Conservation (phyloP, 2,113 vertebrate genomes). For the Eretmochelys imbricata region DNA sequence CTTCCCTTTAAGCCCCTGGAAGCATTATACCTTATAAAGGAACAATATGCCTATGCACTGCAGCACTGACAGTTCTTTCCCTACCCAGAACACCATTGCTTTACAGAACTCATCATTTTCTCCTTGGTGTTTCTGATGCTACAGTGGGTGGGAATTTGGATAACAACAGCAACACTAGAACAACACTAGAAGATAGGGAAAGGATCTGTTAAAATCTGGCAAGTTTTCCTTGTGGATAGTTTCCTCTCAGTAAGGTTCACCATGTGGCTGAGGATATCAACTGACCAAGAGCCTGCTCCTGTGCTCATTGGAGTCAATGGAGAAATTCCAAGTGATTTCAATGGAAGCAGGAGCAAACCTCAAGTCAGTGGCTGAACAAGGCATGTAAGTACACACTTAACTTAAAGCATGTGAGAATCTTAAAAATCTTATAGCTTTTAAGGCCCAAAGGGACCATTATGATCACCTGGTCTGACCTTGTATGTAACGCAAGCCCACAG, state of each 20-base stretch:
- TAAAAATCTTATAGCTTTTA: background rate
- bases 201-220: background rate
- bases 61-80: background rate
- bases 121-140: background rate
- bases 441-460: background rate
- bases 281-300: background rate
- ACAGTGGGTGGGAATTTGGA: background rate
- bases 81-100: background rate
- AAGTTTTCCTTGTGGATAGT: background rate
- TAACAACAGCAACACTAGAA: background rate
- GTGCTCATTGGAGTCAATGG: background rate
- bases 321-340: background rate
- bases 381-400: background rate
- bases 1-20: background rate
- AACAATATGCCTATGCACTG: accelerated
- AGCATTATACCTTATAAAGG: background rate
- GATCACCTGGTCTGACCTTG: background rate
- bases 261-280: background rate
- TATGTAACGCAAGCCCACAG: background rate
- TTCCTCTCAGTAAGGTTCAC: background rate
- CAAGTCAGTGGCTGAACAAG: background rate
- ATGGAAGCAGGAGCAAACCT: background rate
- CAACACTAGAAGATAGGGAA: background rate
- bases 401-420: background rate
- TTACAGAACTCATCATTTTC: background rate